Conservation (phyloP, 2,888 invertebrate genomes). For the Hemithea aestivaria region DNA sequence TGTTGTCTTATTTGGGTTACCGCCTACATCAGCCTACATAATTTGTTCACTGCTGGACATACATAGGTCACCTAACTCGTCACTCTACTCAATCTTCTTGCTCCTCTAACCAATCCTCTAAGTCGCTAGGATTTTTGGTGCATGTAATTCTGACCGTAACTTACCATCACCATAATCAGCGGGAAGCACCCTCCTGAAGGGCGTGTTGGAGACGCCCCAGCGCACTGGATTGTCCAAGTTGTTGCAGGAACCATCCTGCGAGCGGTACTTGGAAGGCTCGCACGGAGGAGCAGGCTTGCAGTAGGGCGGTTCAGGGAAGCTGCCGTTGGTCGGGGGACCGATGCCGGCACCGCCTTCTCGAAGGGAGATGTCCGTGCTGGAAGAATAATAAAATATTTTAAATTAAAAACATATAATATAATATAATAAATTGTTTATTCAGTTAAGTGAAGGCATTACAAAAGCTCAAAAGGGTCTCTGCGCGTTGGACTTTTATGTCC, state of each 20-base stretch:
- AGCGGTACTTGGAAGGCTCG: conserved; percentile 78
- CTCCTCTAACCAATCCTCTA: too few species aligned
- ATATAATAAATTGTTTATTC: too few species aligned
- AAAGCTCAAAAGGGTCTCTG: too few species aligned
- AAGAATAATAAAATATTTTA: conserved; percentile 15
- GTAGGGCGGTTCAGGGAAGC: conserved; percentile 52
- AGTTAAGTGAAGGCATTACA: too few species aligned
- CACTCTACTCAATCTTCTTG: too few species aligned
- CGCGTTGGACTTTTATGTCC: too few species aligned
- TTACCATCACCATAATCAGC: conserved; percentile 88
- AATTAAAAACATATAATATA: too few species aligned
- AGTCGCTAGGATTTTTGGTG: too few species aligned
- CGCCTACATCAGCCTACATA: too few species aligned
- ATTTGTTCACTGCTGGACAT: too few species aligned
- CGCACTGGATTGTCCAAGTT: conserved; percentile 81
- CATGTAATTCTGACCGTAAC: conserved; percentile 17
- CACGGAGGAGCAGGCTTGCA: conserved; percentile 55
- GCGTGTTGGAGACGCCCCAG: conserved; percentile 86
- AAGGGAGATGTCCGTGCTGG: conserved; percentile 40
- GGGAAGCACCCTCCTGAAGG: conserved; percentile 85
- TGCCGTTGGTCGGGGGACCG: conserved; percentile 52
- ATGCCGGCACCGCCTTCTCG: conserved; percentile 51
- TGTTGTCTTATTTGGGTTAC: too few species aligned
- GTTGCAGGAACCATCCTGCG: conserved; percentile 88
- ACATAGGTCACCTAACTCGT: too few species aligned